These are phyloP conservation scores for Subanguina moxae DNA, from an alignment of 1,140 invertebrate species.

Conservation along the genomic window DNA sequence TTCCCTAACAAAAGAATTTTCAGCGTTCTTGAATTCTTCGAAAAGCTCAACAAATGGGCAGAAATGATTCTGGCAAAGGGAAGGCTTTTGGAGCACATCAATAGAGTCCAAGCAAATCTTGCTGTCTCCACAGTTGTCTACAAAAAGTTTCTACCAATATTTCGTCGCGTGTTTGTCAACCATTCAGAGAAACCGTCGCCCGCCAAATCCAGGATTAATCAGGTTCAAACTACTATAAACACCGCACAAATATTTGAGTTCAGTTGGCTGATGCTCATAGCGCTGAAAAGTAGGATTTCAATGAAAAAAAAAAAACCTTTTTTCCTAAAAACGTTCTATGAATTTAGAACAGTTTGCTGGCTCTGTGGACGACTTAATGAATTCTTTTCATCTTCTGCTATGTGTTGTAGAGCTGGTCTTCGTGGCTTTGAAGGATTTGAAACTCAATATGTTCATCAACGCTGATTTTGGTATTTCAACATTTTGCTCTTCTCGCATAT, in stretches of 20 bases:
- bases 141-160: constrained; percentile 85
- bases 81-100: constrained; percentile 78
- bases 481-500: constrained; percentile 2
- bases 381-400: constrained; percentile 45
- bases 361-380: constrained; percentile 39
- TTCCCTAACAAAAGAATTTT: constrained; percentile 49
- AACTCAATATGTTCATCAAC: constrained; percentile 38
- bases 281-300: constrained; percentile 46
- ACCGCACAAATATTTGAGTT: constrained; percentile 44
- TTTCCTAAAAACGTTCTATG: no score
- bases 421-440: constrained; percentile 19
- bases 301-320: no score
- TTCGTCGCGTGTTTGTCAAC: constrained; percentile 61
- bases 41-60: constrained; percentile 89
- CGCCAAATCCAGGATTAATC: constrained; percentile 30
- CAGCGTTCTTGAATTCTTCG: constrained; percentile 88
- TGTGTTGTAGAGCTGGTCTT: constrained; percentile 45
- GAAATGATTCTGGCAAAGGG: constrained; percentile 83
- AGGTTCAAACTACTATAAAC: constrained; percentile 4
- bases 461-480: constrained; percentile 34
- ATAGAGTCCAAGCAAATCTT: constrained; percentile 83
- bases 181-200: not conserved
- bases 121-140: constrained; percentile 88
- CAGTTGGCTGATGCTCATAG: constrained; percentile 45
- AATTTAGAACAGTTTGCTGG: constrained; percentile 39